Evolutionary conservation across 2,888 invertebrate genomes (phyloP), one percentile per base, ranked within the genome.

Genomic region (Emesis russula): DNA sequence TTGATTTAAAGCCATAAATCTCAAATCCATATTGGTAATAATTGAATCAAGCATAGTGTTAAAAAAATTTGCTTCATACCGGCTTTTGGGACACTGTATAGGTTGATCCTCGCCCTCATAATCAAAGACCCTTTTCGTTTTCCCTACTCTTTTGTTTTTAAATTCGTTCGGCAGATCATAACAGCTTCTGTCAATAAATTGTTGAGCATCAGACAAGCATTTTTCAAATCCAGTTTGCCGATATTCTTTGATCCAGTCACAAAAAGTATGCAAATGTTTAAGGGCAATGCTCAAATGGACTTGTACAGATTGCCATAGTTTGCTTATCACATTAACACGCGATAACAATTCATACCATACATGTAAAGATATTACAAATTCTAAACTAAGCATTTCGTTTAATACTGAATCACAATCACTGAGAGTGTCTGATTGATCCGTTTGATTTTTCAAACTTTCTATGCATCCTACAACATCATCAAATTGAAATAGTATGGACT

Each of bases 401-500:
- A 87, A n/a, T 58, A 88, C 53, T 15, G 88, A 83, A 44, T 2
- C 6, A 44, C 44, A 44, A 44, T 13, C 44, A 84, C 74, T 86
- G 63, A 86, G 81, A 68, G 83, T 87, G 63, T 86, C 83, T 80
- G 86, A 81, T 76, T 90, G 63, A 53, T 79, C 82, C 33, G 74
- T 85, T 81, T 91, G 58, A 66, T 73, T 85, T 85, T 85, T 85
- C 48, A 83, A 80, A 77, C 33, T 85, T 87, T 85, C 86, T 15
- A 86, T 85, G 87, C 88, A 88, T 84, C 82, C 84, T 66, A 88
- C 58, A 25, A 84, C 80, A 53, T 90, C 78, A 86, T 83, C 84
- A 53, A 86, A 82, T 86, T 87, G 87, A 68, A 90, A 71, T 84
- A 85, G 74, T n/a, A 78, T 44, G 79, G 76, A 74, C 71, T 85